These are phyloP conservation scores for Leptopilina syphax DNA, from an alignment of 2,888 invertebrate genomes.

Conservation along the genomic window DNA sequence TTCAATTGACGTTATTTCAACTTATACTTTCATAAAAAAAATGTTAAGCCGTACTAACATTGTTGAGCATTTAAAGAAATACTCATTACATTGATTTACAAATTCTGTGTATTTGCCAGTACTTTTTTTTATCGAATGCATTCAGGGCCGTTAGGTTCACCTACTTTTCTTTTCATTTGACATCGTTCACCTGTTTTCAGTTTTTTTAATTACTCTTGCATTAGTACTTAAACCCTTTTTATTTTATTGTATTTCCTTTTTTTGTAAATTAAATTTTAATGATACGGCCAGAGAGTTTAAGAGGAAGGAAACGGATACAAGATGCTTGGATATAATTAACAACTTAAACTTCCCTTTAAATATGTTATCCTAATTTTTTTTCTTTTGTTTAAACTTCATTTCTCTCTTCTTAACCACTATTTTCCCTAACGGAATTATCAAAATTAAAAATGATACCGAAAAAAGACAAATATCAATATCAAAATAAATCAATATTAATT, in stretches of 20 bases:
- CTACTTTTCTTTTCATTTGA: constrained; percentile 58
- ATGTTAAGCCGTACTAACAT: not conserved
- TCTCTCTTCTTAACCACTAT: constrained; percentile 30
- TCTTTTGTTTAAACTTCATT: not conserved
- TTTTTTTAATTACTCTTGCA: constrained; percentile 50
- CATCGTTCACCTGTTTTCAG: not conserved
- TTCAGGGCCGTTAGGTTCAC: constrained; percentile 67
- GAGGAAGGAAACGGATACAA: constrained; percentile 71
- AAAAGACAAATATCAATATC: no score
- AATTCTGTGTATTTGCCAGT: constrained; percentile 63
- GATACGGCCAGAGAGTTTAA: constrained; percentile 60
- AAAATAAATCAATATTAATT: no score
- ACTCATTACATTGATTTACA: constrained; percentile 70
- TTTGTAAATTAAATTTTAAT: constrained; percentile 57
- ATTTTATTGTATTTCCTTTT: not conserved
- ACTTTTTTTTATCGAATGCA: constrained; percentile 64
- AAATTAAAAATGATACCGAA: not conserved
- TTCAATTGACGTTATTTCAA: constrained; percentile 37
- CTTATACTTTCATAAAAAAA: no score
- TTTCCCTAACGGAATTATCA: not conserved
- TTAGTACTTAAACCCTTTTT: not conserved
- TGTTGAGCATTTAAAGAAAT: constrained; percentile 25
- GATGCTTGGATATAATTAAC: constrained; percentile 66
- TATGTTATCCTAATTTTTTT: constrained; percentile 17
- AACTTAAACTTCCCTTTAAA: constrained; percentile 42